Percentiles rank a stretch among this genome's conserved stretches.
Evolutionary conservation across 2,113 vertebrate species (phyloP).

Genomic region (Mesocricetus auratus): DNA sequence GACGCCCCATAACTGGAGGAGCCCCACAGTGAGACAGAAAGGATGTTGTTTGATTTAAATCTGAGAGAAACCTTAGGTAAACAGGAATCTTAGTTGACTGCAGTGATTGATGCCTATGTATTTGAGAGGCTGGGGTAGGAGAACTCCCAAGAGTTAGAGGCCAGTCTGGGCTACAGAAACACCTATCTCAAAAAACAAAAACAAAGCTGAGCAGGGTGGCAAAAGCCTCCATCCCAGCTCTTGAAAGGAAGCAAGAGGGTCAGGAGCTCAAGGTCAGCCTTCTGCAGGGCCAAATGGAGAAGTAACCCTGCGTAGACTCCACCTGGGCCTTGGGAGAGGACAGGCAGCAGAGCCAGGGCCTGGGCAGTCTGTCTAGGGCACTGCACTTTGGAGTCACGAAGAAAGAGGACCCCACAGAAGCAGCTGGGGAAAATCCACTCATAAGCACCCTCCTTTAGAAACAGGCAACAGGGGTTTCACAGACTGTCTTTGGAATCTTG

Average conservation of each 20-base stretch:
- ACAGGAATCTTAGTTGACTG: neutral
- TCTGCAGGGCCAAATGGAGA: neutral
- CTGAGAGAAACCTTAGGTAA: neutral
- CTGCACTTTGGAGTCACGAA: neutral
- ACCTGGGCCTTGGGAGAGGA: neutral
- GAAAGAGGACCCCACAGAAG: constrained; percentile 22
- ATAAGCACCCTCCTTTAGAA: neutral
- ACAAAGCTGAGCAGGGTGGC: neutral
- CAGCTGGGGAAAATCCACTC: neutral
- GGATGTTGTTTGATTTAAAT: neutral
- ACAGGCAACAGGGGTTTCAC: neutral
- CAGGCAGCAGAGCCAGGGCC: neutral
- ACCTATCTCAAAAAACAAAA: neutral
- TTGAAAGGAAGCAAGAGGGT: no score
- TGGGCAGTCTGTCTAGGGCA: neutral
- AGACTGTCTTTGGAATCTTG: neutral
- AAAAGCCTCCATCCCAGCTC: neutral
- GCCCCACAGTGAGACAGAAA: neutral
- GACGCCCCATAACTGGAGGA: neutral
- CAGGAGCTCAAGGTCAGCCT: neutral
- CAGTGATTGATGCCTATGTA: neutral
- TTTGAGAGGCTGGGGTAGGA: neutral
- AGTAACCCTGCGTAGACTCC: neutral
- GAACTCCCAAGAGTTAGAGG: neutral
- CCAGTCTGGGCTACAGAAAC: neutral